Evolutionary conservation across 2,888 invertebrate species (phyloP).

Genomic region (Caenorhabditis angaria): DNA sequence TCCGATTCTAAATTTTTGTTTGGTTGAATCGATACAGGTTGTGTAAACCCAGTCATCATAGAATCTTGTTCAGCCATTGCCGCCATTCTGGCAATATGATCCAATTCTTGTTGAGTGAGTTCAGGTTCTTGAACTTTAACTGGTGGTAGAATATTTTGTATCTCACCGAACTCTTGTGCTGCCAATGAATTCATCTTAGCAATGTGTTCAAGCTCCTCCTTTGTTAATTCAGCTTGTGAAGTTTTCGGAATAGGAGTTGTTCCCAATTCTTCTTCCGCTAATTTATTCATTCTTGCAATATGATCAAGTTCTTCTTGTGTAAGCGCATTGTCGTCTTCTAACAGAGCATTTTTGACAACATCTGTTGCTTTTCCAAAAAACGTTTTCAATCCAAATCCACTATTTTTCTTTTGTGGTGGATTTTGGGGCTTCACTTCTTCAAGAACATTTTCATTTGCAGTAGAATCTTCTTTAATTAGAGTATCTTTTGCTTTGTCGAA

Average conservation of each 20-base stretch:
- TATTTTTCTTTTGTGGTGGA: conserved; percentile 7
- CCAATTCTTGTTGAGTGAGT: conserved; percentile 38
- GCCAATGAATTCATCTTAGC: conserved; percentile 6
- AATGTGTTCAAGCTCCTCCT: conserved; percentile 32
- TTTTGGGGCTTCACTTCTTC: conserved; percentile 13
- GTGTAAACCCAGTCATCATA: not conserved
- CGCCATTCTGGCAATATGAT: conserved; percentile 31
- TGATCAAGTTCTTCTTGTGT: conserved; percentile 50
- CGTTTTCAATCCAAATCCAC: conserved; percentile 28
- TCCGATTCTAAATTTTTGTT: conserved; percentile 7
- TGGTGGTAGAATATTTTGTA: not conserved
- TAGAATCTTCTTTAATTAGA: conserved; percentile 21
- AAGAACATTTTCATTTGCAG: conserved; percentile 18
- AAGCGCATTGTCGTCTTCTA: conserved; percentile 10
- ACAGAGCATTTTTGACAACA: conserved; percentile 31
- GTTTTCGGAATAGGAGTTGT: not conserved
- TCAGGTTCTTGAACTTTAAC: not conserved
- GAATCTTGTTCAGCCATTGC: not conserved
- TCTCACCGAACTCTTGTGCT: not conserved
- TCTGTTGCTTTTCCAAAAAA: conserved; percentile 48
- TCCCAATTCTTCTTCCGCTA: conserved; percentile 13
- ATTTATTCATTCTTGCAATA: conserved; percentile 22
- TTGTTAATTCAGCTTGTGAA: conserved; percentile 20
- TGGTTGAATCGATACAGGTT: not conserved
- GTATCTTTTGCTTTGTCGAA: conserved; percentile 45